A percentile compares a stretch with the other conserved stretches of the same genome.
phyloP scores from a whole-genome alignment of 2,888 invertebrate genomes.

The Cyclophora albipunctata region DNA sequence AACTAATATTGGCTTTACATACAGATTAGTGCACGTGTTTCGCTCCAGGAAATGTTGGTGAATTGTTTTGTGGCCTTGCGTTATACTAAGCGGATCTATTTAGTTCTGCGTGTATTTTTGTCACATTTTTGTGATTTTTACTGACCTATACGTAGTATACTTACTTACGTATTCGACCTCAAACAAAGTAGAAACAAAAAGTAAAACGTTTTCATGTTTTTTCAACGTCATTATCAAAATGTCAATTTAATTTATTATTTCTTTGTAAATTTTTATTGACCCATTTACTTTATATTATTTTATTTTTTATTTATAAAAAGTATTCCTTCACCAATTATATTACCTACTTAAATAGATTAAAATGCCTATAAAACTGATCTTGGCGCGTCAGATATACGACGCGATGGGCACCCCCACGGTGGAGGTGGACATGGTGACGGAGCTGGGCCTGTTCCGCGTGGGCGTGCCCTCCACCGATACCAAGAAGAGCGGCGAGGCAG shows the following conservation, averaged over 20 bases:
- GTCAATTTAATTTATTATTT: not conserved
- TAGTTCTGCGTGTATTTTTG: too few relatives aligned
- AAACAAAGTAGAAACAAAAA: too few relatives aligned
- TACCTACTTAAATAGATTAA: not conserved
- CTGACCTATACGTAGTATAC: too few relatives aligned
- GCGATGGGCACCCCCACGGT: conserved; percentile 97
- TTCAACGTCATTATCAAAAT: not conserved
- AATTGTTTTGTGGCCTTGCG: too few relatives aligned
- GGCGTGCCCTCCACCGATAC: conserved; percentile 98
- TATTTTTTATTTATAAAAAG: not conserved
- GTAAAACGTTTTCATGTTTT: not conserved
- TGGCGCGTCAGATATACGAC: conserved; percentile 97
- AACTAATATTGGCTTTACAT: conserved; percentile 64
- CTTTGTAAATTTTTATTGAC: not conserved
- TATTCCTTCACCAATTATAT: too few relatives aligned
- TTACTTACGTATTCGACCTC: too few relatives aligned
- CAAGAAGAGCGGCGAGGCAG: conserved; percentile 94
- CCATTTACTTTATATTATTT: not conserved
- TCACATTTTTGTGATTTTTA: too few relatives aligned
- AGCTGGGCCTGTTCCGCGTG: conserved; percentile 89
- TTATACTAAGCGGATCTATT: too few relatives aligned
- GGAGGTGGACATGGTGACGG: conserved; percentile 90
- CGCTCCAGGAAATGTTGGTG: not conserved
- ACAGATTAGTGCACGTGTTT: conserved; percentile 52
- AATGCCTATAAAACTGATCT: conserved; percentile 93